These are phyloP conservation scores for Drosophila cyrtoloma DNA, from an alignment of 2,888 invertebrate genomes.

Conservation along the genomic window DNA sequence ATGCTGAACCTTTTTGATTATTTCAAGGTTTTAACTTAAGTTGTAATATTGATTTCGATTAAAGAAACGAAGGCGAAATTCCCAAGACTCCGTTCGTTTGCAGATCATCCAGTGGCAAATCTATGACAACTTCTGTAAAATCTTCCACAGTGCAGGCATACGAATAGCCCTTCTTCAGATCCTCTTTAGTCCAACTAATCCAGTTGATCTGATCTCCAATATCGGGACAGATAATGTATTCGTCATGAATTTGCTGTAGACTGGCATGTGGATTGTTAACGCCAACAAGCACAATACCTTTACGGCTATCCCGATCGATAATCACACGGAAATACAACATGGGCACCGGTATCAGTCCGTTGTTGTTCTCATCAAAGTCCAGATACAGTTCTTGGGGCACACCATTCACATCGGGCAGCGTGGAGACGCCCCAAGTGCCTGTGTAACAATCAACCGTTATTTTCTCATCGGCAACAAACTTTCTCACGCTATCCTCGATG, in stretches of 20 bases:
- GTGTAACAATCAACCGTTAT: constrained; percentile 86
- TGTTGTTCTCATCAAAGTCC: constrained; percentile 78
- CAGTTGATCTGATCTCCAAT: constrained; percentile 73
- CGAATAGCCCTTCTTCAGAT: constrained; percentile 74
- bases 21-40: background rate
- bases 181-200: constrained; percentile 76
- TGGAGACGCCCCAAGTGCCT: constrained; percentile 87
- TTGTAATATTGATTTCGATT: constrained; percentile 4
- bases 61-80: constrained; percentile 16
- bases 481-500: constrained; percentile 86
- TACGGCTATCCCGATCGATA: constrained; percentile 84
- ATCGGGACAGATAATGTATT: constrained; percentile 79
- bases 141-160: constrained; percentile 80
- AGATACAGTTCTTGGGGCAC: constrained; percentile 82
- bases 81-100: constrained; percentile 70
- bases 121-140: constrained; percentile 67
- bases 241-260: constrained; percentile 60
- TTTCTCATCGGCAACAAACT: constrained; percentile 83
- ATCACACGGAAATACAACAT: constrained; percentile 87
- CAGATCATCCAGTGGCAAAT: constrained; percentile 69
- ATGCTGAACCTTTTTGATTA: constrained; percentile 12
- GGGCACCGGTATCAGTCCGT: constrained; percentile 86
- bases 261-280: constrained; percentile 83
- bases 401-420: constrained; percentile 85
- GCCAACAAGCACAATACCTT: constrained; percentile 87